Base-by-base conservation (phyloP, 2,888 invertebrate genomes). In the Subacronicta megacephala region DNA sequence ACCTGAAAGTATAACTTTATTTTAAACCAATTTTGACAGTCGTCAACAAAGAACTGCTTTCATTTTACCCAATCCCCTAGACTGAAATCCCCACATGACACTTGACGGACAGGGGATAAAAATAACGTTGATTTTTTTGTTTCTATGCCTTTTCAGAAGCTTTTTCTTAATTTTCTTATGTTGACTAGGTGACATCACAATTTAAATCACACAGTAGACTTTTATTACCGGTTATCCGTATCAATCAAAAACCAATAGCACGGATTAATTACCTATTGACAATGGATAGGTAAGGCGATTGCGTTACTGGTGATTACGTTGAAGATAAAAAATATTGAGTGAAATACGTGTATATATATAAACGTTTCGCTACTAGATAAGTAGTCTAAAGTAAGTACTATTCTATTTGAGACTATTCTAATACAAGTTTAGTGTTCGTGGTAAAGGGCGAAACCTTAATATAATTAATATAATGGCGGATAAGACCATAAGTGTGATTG, bases 401-500 rank as follows among this genome's bases (percentile, higher is more conserved):
- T 31, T n/a, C 5, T n/a, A 1, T 31, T 31, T 31, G 0, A 12
- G 12, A 29, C 26, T 0, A 3, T 26, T 0, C 23, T 1, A n/a
- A 12, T n/a, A 12, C 31, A 7, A 31, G n/a, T n/a, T 29, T 31
- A 3, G 31, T 43, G 41, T 15, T 51, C 37, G 40, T 69, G 50
- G 18, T 29, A 43, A 35, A 47, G 40, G 12, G n/a, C n/a, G n/a
- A n/a, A n/a, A n/a, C n/a, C n/a, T n/a, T n/a, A n/a, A n/a, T n/a
- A n/a, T n/a, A n/a, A 35, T 37, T 35, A 36, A 53, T 10, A 70
- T 61, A 54, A 78, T 77, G 78, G 43, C 66, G n/a, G 76, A 80
- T 43, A 67, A 80, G 10, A 18, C 5, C 6, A 43, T 60, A 43
- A 57, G 75, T 37, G 77, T 87, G 15, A 18, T 26, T 3, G 59